Evolutionary conservation across 2,113 vertebrate species (phyloP).

Genomic region (Promerops cafer): DNA sequence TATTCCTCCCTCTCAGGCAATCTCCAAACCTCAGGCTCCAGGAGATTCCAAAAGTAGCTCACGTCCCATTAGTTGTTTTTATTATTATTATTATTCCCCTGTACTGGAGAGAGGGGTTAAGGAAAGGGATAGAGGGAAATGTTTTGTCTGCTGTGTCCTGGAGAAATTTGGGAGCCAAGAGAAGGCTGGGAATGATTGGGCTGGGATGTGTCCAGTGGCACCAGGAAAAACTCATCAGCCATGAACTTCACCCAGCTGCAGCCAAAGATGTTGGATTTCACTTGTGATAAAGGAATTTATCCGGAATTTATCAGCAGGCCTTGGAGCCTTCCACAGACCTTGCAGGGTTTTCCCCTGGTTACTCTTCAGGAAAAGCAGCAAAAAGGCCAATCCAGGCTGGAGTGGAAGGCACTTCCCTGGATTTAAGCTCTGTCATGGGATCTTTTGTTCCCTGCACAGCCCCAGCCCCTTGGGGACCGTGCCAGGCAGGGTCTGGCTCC

Average conservation of each 20-base stretch:
- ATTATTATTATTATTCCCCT: neutral
- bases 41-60: constrained; percentile 41
- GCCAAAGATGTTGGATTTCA: neutral
- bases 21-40: constrained; percentile 67
- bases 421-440: constrained; percentile 37
- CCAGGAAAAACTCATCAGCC: neutral
- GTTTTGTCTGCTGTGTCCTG: neutral
- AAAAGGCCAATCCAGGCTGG: neutral
- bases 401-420: neutral
- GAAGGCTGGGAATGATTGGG: neutral
- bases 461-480: neutral
- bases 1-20: neutral
- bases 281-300: neutral
- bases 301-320: neutral
- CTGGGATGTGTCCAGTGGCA: neutral
- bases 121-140: neutral
- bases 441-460: neutral
- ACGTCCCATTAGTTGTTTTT: neutral
- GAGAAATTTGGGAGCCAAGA: neutral
- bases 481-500: neutral
- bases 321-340: neutral
- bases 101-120: neutral
- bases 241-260: neutral
- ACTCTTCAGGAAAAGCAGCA: neutral
- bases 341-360: neutral